Conservation (phyloP, 2,113 vertebrate genomes). For the Struthidea cinerea region DNA sequence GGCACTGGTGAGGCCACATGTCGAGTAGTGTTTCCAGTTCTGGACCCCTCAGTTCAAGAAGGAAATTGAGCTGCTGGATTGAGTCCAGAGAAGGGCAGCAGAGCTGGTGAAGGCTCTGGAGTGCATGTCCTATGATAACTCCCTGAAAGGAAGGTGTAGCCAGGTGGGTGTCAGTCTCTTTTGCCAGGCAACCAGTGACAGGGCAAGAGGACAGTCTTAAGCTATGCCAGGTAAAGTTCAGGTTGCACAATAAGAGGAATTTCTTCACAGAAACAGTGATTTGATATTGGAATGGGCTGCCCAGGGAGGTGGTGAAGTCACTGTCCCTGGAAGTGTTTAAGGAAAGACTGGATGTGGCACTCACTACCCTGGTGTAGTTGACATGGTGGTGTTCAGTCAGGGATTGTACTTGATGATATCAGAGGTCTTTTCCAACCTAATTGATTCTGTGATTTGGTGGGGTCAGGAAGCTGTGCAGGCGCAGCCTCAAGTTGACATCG, state of each 20-base stretch:
- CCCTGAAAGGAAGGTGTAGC: neutral
- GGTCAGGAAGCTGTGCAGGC: neutral
- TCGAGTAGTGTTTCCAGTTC: neutral
- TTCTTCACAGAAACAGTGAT: neutral
- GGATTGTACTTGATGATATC: neutral
- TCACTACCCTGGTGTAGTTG: neutral
- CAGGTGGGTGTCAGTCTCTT: neutral
- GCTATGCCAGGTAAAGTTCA: neutral
- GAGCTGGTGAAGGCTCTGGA: neutral
- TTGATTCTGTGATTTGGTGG: neutral
- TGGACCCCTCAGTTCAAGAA: neutral
- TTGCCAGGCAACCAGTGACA: neutral
- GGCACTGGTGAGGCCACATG: neutral
- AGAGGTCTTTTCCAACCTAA: neutral
- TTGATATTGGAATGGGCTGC: neutral
- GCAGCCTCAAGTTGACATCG: neutral
- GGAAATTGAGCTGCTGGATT: neutral
- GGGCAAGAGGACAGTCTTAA: neutral
- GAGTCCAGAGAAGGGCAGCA: neutral
- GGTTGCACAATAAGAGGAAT: neutral
- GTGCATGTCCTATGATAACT: neutral
- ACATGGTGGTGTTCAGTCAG: neutral
- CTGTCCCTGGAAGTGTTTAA: neutral
- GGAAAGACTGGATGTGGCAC: neutral
- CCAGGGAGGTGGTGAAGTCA: neutral